phyloP scores from a whole-genome alignment of 2,113 vertebrate genomes.

The Lutjanus erythropterus region DNA sequence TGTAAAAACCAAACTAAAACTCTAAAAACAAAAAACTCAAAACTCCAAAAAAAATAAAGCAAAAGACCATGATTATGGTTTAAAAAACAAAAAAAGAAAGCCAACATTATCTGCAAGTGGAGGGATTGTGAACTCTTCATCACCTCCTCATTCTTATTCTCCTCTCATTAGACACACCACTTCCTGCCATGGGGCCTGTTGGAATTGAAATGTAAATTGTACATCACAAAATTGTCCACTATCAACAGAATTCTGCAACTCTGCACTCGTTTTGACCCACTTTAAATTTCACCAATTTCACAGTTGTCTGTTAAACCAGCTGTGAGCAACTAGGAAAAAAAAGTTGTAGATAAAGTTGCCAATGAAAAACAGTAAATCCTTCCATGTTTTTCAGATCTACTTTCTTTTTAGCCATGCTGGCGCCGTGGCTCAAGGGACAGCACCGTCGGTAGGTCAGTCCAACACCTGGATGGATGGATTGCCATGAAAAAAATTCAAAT shows the following conservation, averaged over 20 bases:
- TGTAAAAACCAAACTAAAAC: no score
- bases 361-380: no score
- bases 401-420: neutral
- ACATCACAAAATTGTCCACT: neutral
- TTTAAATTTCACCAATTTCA: conserved; percentile 9
- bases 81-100: no score
- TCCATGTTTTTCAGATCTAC: neutral
- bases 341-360: no score
- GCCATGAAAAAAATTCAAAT: conserved; percentile 17
- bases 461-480: neutral
- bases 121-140: neutral
- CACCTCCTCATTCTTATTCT: neutral
- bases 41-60: no score
- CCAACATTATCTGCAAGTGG: no score
- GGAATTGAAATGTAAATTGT: neutral
- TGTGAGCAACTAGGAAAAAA: neutral
- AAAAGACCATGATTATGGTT: no score
- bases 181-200: neutral
- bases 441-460: neutral
- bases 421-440: neutral
- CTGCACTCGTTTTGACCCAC: neutral
- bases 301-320: neutral
- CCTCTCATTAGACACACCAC: neutral
- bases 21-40: no score
- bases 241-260: no score